phyloP scores from a whole-genome alignment of 64 coral and sea anemone species.

The Orbicella faveolata region DNA sequence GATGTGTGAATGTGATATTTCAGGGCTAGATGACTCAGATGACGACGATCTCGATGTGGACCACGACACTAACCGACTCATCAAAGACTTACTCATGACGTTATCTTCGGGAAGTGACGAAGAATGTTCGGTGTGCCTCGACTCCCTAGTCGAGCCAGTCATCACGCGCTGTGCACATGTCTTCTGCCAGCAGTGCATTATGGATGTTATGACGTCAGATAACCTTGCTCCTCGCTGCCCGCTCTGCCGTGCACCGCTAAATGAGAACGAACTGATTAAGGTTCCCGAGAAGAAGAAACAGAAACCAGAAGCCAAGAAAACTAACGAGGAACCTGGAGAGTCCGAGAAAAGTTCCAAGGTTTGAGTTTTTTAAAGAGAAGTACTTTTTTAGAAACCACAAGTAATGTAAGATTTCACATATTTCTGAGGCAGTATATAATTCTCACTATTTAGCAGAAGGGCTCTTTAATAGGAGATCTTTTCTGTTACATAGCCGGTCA shows the following conservation, averaged over 20 bases:
- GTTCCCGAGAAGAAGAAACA: constrained; percentile 74
- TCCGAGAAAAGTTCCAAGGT: constrained; percentile 75
- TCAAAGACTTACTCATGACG: constrained; percentile 65
- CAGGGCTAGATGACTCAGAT: constrained; percentile 33
- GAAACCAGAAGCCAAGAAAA: constrained; percentile 25
- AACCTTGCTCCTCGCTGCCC: constrained; percentile 67
- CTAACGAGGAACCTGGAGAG: background rate
- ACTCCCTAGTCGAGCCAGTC: constrained; percentile 76
- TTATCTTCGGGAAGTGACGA: constrained; percentile 75
- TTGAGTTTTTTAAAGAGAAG: background rate
- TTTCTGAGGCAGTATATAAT: too few relatives aligned
- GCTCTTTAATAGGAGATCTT: too few relatives aligned
- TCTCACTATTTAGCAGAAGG: too few relatives aligned
- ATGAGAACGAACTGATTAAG: constrained; percentile 72
- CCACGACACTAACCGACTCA: constrained; percentile 51
- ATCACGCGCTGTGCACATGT: constrained; percentile 89
- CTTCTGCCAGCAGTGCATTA: constrained; percentile 78
- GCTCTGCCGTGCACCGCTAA: constrained; percentile 70
- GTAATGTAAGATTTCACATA: too few relatives aligned
- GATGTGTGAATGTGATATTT: background rate
- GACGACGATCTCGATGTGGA: constrained; percentile 64
- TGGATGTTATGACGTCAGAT: constrained; percentile 74
- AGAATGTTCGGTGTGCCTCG: constrained; percentile 82
- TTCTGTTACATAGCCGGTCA: too few relatives aligned
- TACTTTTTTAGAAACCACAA: too few relatives aligned